Evolutionary conservation across 1,140 invertebrate species (phyloP), one percentile per base, ranked within the genome.

Genomic region (Ips nitidus): DNA sequence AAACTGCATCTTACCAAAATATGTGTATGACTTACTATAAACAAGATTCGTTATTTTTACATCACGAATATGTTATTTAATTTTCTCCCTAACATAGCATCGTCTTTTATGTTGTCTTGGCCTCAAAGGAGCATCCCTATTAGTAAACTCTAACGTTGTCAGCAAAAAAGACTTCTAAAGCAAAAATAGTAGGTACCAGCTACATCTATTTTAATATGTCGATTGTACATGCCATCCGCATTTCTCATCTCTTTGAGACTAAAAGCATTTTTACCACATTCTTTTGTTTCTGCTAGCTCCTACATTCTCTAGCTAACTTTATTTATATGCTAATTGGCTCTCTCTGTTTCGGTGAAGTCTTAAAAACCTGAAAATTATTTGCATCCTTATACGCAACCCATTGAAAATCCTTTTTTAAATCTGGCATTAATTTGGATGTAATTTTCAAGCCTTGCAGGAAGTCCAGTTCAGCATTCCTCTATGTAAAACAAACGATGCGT

Each of bases 61-160:
- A 43, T 60, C 38, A n/a, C n/a, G 41, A 60, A 50, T 22, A 3
- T 66, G 57, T 66, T 64, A 66, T 66, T 66, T 66, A 66, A 66
- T 66, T 55, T 66, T 41, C 52, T 6, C 39, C 43, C 3, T 66
- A 41, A 42, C 41, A 42, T 38, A 40, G 40, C 57, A 41, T 43
- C 22, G 42, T 66, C 50, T 66, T 65, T 53, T 65, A 65, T 65
- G 45, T 65, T 41, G 22, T 65, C 50, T 56, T 55, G 7, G 52
- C 37, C 5, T 45, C 63, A 66, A 66, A 66, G 63, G 38, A 61
- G 42, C 59, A 61, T 61, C 43, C 59, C 22, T 61, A 61, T 61
- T 61, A 61, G 59, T 50, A 50, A 50, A 50, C 45, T 50, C 45
- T 50, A 50, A 50, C 45, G 7, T 50, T 8, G 6, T 53, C 47